A percentile compares a stretch with the other conserved stretches of the same genome.
Evolutionary conservation across 2,888 invertebrate species (phyloP).

Genomic region (Margaritifera margaritifera): DNA sequence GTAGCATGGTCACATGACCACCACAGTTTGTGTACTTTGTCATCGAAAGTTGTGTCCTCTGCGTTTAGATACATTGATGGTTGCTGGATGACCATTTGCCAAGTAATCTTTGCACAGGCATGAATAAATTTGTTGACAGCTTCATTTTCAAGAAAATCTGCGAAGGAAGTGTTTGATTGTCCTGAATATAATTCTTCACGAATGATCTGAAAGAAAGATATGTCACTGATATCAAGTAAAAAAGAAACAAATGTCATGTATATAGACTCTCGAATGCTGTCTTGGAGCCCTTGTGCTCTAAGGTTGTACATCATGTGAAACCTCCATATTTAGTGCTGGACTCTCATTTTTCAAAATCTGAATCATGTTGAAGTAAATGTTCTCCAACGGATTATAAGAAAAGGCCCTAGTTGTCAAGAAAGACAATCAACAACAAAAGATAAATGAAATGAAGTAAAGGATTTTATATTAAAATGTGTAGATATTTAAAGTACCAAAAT

Average conservation of each 20-base stretch:
- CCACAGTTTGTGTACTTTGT: slow-evolving; percentile 61
- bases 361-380: no score
- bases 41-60: slow-evolving; percentile 51
- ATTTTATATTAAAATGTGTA: no score
- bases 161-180: slow-evolving; percentile 22
- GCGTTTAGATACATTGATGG: slow-evolving; percentile 56
- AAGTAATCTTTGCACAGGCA: slow-evolving; percentile 48
- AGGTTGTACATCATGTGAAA: no score
- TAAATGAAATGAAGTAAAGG: no score
- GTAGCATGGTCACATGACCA: slow-evolving; percentile 63
- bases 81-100: slow-evolving; percentile 67
- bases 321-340: no score
- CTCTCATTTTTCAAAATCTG: no score
- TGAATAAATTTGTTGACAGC: background rate
- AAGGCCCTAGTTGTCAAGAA: no score
- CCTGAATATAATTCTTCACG: slow-evolving; percentile 19
- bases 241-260: background rate
- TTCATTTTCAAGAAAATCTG: slow-evolving; percentile 16
- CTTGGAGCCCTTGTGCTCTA: no score
- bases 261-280: background rate
- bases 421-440: no score
- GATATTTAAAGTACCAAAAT: no score
- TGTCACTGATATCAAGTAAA: background rate
- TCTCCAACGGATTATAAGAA: no score
- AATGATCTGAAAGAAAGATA: slow-evolving; percentile 43